phyloP scores from a whole-genome alignment of 2,888 invertebrate species.

The Nephrotoma guestfalica region DNA sequence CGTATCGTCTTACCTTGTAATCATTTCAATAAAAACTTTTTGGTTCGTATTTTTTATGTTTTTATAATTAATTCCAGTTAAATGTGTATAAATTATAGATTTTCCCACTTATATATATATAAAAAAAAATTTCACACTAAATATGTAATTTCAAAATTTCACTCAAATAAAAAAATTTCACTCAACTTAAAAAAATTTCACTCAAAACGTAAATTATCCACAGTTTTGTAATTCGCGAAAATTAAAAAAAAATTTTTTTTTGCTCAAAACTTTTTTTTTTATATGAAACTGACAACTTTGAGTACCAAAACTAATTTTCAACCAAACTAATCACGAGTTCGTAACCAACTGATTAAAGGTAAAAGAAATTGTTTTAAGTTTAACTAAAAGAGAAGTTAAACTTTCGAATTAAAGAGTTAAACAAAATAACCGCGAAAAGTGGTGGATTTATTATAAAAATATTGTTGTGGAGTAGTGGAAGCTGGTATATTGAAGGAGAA shows the following conservation, averaged over 20 bases:
- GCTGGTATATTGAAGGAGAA: neutral
- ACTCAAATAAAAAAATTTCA: neutral
- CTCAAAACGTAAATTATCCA: neutral
- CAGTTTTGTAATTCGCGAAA: neutral
- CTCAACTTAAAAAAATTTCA: neutral
- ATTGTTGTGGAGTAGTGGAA: neutral
- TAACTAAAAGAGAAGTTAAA: slow-evolving; percentile 1
- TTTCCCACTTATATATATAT: neutral
- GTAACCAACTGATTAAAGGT: neutral
- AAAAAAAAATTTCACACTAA: neutral
- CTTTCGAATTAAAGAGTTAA: slow-evolving; percentile 4
- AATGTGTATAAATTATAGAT: neutral
- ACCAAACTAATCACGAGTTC: slow-evolving; percentile 1
- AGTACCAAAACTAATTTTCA: neutral
- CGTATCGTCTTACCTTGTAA: neutral
- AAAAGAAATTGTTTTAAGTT: neutral
- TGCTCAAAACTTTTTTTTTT: neutral
- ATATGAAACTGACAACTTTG: neutral
- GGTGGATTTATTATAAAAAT: neutral
- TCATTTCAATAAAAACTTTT: neutral
- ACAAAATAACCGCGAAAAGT: neutral
- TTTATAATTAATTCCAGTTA: neutral
- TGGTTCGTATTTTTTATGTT: neutral
- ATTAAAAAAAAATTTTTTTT: neutral
- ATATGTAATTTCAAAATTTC: neutral